These are phyloP conservation scores for Lycaena phlaeas DNA, from an alignment of 2,888 invertebrate species.

Conservation along the genomic window DNA sequence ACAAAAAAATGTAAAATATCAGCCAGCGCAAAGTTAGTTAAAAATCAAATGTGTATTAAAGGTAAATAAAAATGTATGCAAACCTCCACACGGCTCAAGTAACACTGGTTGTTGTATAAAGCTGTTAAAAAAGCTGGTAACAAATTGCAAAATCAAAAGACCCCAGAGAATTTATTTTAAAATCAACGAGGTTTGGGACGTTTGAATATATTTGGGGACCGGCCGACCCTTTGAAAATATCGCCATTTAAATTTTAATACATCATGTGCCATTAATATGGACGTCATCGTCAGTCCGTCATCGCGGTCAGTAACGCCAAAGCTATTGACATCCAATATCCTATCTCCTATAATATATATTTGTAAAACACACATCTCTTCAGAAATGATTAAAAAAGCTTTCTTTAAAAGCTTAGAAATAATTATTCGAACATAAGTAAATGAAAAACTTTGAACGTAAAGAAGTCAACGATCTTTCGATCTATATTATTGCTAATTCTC, in stretches of 20 bases:
- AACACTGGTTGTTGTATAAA: slow-evolving; percentile 1
- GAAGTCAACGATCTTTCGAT: too few species aligned
- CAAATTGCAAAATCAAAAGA: slow-evolving; percentile 68
- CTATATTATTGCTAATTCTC: too few species aligned
- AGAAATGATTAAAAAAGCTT: too few species aligned
- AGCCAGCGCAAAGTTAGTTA: not conserved
- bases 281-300: too few species aligned
- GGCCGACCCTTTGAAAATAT: slow-evolving; percentile 13
- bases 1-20: too few species aligned
- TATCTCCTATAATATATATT: too few species aligned
- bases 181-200: slow-evolving; percentile 18
- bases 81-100: not conserved
- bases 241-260: slow-evolving; percentile 8
- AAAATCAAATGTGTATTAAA: slow-evolving; percentile 4
- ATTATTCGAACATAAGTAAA: too few species aligned
- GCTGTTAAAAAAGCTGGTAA: slow-evolving; percentile 28
- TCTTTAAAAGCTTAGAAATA: too few species aligned
- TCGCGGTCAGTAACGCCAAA: too few species aligned
- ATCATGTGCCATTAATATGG: slow-evolving; percentile 1
- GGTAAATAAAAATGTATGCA: not conserved
- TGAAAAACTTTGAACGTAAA: too few species aligned
- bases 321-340: too few species aligned
- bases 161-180: slow-evolving; percentile 38
- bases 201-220: slow-evolving; percentile 17
- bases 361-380: too few species aligned